phyloP scores from a whole-genome alignment of 2,888 invertebrate genomes.

The Archaeoteleia sp. region DNA sequence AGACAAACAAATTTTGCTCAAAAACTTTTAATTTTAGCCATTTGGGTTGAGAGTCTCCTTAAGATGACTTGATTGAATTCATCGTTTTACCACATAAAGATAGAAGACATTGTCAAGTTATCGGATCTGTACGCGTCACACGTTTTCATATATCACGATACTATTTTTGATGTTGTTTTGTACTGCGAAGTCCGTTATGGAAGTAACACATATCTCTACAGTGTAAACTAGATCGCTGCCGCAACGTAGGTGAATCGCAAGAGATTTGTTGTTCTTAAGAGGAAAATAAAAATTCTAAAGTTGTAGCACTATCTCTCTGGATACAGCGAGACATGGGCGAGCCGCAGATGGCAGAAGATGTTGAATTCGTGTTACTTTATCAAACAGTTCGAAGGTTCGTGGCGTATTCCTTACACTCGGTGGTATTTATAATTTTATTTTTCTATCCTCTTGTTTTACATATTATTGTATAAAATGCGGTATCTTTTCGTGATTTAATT shows the following conservation, averaged over 20 bases:
- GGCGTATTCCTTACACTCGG: slow-evolving; percentile 9
- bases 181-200: slow-evolving; percentile 28
- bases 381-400: slow-evolving; percentile 26
- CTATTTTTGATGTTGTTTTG: slow-evolving; percentile 36
- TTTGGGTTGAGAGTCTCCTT: no score
- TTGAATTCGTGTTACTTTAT: slow-evolving; percentile 44
- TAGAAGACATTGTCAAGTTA: slow-evolving; percentile 48
- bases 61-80: slow-evolving; percentile 35
- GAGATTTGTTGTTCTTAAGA: slow-evolving; percentile 50
- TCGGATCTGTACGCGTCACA: slow-evolving; percentile 47
- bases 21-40: no score
- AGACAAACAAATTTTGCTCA: no score
- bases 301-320: slow-evolving; percentile 30
- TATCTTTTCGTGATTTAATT: no score
- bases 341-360: slow-evolving; percentile 33
- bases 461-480: no score
- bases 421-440: background rate
- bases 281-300: slow-evolving; percentile 46
- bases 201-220: slow-evolving; percentile 27
- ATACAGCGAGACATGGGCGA: slow-evolving; percentile 18
- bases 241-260: slow-evolving; percentile 38
- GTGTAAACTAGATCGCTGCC: slow-evolving; percentile 30
- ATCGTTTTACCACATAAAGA: slow-evolving; percentile 28
- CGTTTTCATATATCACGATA: slow-evolving; percentile 45
- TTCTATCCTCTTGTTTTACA: no score